Evolutionary conservation across 2,113 vertebrate genomes (phyloP).

Genomic region (Andinoacara biseriatus): DNA sequence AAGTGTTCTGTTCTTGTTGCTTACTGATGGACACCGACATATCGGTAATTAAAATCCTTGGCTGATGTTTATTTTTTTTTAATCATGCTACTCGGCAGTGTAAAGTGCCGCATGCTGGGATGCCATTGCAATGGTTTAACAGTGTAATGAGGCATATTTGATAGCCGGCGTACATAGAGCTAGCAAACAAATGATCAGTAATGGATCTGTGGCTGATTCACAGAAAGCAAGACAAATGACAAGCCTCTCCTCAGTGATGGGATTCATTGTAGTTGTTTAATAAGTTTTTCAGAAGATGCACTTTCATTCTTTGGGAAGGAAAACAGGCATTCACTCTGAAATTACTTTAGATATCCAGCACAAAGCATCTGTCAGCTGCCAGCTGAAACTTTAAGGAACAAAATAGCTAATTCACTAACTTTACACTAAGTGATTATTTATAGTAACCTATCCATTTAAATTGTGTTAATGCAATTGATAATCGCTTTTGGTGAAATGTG

Average conservation of each 20-base stretch:
- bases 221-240: conserved; percentile 9
- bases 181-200: conserved; percentile 16
- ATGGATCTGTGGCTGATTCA: conserved; percentile 13
- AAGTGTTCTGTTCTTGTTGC: neutral
- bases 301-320: neutral
- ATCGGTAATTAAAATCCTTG: conserved; percentile 30
- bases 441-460: neutral
- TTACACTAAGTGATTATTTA: neutral
- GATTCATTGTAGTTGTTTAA: neutral
- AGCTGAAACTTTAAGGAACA: neutral
- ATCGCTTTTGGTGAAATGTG: neutral
- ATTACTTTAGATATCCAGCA: neutral
- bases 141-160: conserved; percentile 49
- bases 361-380: neutral
- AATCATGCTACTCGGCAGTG: conserved; percentile 2
- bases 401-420: neutral
- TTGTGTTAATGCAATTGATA: neutral
- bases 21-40: conserved; percentile 27
- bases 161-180: conserved; percentile 18
- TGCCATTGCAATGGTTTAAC: conserved; percentile 34
- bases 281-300: neutral
- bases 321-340: neutral
- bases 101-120: conserved; percentile 29
- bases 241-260: neutral
- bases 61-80: conserved; percentile 16